Base-by-base conservation (phyloP, 2,113 vertebrate genomes). In the Pollimyrus isidori region DNA sequence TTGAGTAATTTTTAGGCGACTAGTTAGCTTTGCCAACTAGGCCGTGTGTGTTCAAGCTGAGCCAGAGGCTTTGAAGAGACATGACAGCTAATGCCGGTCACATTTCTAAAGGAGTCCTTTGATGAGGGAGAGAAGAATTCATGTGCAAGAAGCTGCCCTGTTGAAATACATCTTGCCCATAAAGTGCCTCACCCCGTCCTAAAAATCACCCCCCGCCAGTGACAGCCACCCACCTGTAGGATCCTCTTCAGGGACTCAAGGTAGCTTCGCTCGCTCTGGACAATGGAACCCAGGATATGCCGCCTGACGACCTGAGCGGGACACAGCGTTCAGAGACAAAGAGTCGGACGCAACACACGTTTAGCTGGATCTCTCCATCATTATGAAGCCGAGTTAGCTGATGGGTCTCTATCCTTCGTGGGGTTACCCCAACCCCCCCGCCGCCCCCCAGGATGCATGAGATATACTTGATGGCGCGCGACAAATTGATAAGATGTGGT, bases 221-320 rank as follows among this genome's bases (percentile, higher is more conserved):
- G 35, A 1, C 62, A 4, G 11, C 9, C 10, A 88, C 93, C 7
- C 86, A 98, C 97, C 96, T 97, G 95, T 53, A 97, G 93, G 89
- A 98, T 96, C 49, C 96, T 94, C 92, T 95, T 95, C 85, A 97
- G 90, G 5, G 97, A 97, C 35, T 97, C 97, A 87, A 97, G 95
- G 1, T 98, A 97, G 92, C 96, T 96, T 76, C 95, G 91, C 91
- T 97, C 97, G 0, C 98, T 98, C 94, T 99, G 98, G 88, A 99
- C 96, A 1, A 99, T 98, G 93, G 97, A 99, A 90, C 97, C 94
- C 58, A 99, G 95, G 94, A 99, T 97, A 93, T 99, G 98, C 17
- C 98, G 95, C 42, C 98, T 95, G 39, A 98, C 96, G 90, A 99
- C 96, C 98, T 99, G 93, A 30, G 42, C 7, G 90, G 86, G 53